Evolutionary conservation across 2,113 vertebrate species (phyloP).

Genomic region (Semicossyphus pulcher): DNA sequence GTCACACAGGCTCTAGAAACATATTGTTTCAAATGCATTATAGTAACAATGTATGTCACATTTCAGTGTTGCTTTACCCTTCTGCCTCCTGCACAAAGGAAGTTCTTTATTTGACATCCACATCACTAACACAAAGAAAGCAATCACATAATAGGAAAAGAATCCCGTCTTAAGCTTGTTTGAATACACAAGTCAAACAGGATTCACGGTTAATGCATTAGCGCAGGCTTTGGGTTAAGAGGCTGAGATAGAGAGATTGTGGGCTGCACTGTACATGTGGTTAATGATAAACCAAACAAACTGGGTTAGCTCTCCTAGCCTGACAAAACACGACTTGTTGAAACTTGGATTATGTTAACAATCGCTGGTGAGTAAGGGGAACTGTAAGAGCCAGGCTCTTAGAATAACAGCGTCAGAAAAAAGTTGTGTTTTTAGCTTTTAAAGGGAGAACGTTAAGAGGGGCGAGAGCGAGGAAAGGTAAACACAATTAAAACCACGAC

Average conservation of each 20-base stretch:
- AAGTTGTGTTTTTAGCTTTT: slow-evolving; percentile 70
- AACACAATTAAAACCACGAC: slow-evolving; percentile 69
- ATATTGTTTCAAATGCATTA: background rate
- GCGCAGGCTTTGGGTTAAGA: slow-evolving; percentile 53
- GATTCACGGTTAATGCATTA: slow-evolving; percentile 62
- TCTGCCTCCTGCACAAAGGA: slow-evolving; percentile 46
- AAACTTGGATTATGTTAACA: slow-evolving; percentile 80
- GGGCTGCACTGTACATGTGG: slow-evolving; percentile 67
- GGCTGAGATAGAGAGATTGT: slow-evolving; percentile 58
- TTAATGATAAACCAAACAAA: slow-evolving; percentile 82
- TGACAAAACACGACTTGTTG: slow-evolving; percentile 81
- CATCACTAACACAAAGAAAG: slow-evolving; percentile 66
- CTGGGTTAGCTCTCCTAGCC: slow-evolving; percentile 60
- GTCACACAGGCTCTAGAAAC: no score
- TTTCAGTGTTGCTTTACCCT: background rate
- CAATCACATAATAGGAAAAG: slow-evolving; percentile 44
- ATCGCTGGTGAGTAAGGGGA: slow-evolving; percentile 60
- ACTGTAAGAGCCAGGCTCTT: slow-evolving; percentile 65
- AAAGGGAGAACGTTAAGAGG: slow-evolving; percentile 57
- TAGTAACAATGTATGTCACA: background rate
- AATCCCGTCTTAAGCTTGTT: slow-evolving; percentile 56
- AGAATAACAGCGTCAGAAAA: slow-evolving; percentile 68
- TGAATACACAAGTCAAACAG: slow-evolving; percentile 61
- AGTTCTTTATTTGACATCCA: slow-evolving; percentile 52
- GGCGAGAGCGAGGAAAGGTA: slow-evolving; percentile 54